Evolutionary conservation across 2,797 vertebrate genomes (phyloP), one percentile per base, ranked within the genome.

Genomic region (Rhyacichthys aspro): DNA sequence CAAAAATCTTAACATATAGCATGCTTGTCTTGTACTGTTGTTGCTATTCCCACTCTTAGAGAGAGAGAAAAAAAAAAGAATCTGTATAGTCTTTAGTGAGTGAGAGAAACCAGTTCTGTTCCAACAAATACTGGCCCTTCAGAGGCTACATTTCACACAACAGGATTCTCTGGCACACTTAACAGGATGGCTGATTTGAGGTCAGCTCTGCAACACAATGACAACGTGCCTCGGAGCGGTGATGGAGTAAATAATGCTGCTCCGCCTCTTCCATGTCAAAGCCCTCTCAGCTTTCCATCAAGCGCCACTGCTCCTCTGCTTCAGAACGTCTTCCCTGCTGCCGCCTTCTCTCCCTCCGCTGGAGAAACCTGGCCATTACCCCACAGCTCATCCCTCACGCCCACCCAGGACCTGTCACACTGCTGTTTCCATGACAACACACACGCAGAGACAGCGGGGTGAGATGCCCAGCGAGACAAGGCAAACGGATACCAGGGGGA

Each of bases 371-470:
- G 81, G 88, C 86, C 88, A 89, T 90, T 90, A 86, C 86, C 87
- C 88, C 84, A 82, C 78, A 78, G 81, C 86, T 89, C 87, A 89
- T 88, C 82, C 79, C 84, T 91, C 90, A 91, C 84, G 81, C 86
- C 87, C 83, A 91, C 90, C 86, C 74, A 86, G 81, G 89, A 90
- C 87, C 90, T 87, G 85, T 90, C 90, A 91, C 85, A 83, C 72
- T 68, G 61, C 83, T 88, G 91, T 92, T 92, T 84, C 91, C 90
- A 89, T 91, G 90, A 88, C 91, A 73, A 91, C 90, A 45, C 76
- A 70, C 85, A 87, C 70, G 78, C 88, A 88, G 82, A 86, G 78
- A 79, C 82, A 82, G 85, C 81, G 80, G 89, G 85, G 86, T 86
- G 85, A 87, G 90, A 88, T 90, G 86, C 87, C 84, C 88, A 81